Base-by-base conservation (phyloP, 2,888 invertebrate genomes). In the Dione vanillae region DNA sequence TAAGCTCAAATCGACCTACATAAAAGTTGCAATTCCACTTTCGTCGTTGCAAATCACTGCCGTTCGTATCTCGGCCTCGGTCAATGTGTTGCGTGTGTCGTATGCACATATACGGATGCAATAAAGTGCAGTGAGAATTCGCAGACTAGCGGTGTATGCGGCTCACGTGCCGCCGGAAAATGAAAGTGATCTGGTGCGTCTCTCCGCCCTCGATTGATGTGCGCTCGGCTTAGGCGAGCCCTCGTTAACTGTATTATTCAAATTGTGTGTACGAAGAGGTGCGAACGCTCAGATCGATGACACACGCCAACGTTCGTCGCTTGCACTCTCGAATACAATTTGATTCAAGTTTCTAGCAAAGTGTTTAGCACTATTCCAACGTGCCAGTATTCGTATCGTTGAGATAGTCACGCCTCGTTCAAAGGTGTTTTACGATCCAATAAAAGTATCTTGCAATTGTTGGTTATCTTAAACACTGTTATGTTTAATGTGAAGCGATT, bases 11-110 rank as follows among this genome's bases (percentile, higher is more conserved):
- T 88, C 87, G 91, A 88, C 91, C 91, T 80, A 92, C 91, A 90
- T 92, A 90, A 92, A 92, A 91, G 92, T 85, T 88, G 92, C 87
- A 90, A 87, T 91, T 90, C 92, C 92, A 93, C 92, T 93, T 93
- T 93, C 92, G 88, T 85, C 89, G 90, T 92, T 88, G 92, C 92
- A 92, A 92, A 92, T 92, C 92, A 91, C 87, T 84, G 88, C 84
- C 85, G 86, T 82, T 80, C 84, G 87, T 88, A 90, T 90, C 92
- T 90, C 91, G 89, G 90, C 90, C 91, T 92, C 92, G 92, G 92
- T 92, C 92, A 91, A 87, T 88, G 90, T 87, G 88, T 90, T 87
- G 90, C 88, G 89, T 90, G 91, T 89, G 91, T 87, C 86, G 91
- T 89, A 89, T 91, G 89, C 89, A 89, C 91, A 90, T 92, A 90